Evolutionary conservation across 2,113 vertebrate species (phyloP), one percentile per base, ranked within the genome.

Genomic region (Malaclemys terrapin): DNA sequence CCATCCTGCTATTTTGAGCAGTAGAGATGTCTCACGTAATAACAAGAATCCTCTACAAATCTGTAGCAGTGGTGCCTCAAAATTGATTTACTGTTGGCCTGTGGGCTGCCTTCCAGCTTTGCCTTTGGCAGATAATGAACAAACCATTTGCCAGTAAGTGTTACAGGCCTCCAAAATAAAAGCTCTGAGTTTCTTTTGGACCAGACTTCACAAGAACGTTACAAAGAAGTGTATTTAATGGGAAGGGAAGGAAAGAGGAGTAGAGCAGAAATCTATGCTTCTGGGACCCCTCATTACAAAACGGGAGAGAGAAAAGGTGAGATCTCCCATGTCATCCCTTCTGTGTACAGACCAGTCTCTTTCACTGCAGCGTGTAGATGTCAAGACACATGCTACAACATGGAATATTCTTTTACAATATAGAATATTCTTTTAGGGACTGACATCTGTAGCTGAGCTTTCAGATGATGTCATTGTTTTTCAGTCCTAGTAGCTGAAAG

Each of bases 401-500:
- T 62, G 57, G 27, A 59, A 27, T 59, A 29, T 27, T 59, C 25
- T 27, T 59, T 59, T 59, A 59, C 56, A 59, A 59, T 27, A 10
- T 5, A 12, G 59, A 62, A 29, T 12, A 17, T 38, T 25, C 4
- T 83, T 83, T 45, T 12, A 7, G 13, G 42, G 35, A 35, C 52
- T 69, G 31, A 3, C 5, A 2, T 31, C 47, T 24, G 3, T 7
- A 7, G 14, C 5, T 53, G 29, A 76, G 10, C 5, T 91, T 25
- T 31, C 88, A 57, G 86, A 82, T 47, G 1, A 54, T 56, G 59
- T 50, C 45, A 29, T 20, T 0, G 0, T 0, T 31, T 8, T 0
- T 52, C 6, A 49, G 62, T 89, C 3, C 75, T 85, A 62, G 59
- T 17, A 62, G 29, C 13, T 35, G 59, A 62, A 62, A 8, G 29